A percentile compares a stretch with the other conserved stretches of the same genome.
These are phyloP conservation scores for Phycodurus eques DNA, from an alignment of 2,113 vertebrate species.

Conservation along the genomic window DNA sequence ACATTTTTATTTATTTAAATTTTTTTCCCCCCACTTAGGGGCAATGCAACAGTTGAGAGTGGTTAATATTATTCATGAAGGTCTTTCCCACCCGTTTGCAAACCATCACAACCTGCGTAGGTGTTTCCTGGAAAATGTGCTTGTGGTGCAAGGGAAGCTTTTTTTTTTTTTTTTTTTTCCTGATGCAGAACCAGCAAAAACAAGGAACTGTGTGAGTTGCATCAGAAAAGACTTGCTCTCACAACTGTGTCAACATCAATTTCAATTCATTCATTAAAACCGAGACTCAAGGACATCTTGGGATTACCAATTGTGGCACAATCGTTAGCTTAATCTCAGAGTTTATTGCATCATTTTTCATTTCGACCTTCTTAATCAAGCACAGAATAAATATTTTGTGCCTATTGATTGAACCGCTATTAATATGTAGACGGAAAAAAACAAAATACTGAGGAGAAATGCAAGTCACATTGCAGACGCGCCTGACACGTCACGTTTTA, in stretches of 20 bases:
- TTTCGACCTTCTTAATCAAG: conserved; percentile 5
- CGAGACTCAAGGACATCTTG: conserved; percentile 18
- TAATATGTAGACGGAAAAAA: neutral
- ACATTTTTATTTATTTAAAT: neutral
- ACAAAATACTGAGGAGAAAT: neutral
- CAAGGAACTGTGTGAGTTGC: conserved; percentile 14
- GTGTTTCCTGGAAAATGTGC: conserved; percentile 58
- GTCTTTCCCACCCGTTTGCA: conserved; percentile 13
- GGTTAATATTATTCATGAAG: conserved; percentile 36
- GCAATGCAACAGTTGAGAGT: conserved; percentile 29
- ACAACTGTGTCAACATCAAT: neutral
- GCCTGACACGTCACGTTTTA: neutral
- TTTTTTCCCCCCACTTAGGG: conserved; percentile 1
- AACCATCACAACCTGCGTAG: conserved; percentile 49
- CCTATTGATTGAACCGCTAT: neutral
- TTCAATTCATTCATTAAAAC: neutral
- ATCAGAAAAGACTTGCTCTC: conserved; percentile 12
- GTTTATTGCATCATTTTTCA: conserved; percentile 18
- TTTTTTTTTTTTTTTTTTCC: conserved; percentile 53
- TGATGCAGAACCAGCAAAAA: conserved; percentile 37
- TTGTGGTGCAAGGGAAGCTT: conserved; percentile 63
- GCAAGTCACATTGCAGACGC: neutral
- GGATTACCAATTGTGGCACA: conserved; percentile 3
- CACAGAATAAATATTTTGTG: neutral
- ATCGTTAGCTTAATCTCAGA: conserved; percentile 30